Conservation (phyloP, 2,113 vertebrate genomes). For the Siphamia tubifer region DNA sequence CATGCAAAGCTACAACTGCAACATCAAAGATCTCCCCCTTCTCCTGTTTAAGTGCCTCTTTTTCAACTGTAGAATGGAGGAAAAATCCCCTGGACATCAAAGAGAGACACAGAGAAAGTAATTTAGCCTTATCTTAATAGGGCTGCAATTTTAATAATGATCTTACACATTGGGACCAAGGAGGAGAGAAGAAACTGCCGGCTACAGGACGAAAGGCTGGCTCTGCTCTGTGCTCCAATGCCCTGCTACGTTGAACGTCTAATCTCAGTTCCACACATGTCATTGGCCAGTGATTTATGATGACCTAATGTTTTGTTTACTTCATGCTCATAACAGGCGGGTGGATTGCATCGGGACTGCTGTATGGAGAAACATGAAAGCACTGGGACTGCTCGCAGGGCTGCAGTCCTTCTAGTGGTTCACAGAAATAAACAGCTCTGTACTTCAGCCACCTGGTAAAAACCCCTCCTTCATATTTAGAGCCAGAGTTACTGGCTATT, state of each 20-base stretch:
- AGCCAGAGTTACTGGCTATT: conserved; percentile 13
- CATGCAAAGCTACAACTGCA: conserved; percentile 26
- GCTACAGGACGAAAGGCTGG: conserved; percentile 41
- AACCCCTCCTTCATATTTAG: conserved; percentile 22
- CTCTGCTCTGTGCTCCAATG: conserved; percentile 25
- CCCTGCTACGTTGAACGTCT: conserved; percentile 37
- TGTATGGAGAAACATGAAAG: conserved; percentile 74
- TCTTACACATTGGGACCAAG: conserved; percentile 82
- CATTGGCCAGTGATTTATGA: conserved; percentile 75
- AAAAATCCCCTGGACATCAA: conserved; percentile 81
- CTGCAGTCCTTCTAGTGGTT: conserved; percentile 46
- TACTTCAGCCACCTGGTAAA: conserved; percentile 62
- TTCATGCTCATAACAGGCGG: conserved; percentile 71
- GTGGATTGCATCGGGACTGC: conserved; percentile 56
- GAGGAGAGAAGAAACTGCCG: conserved; percentile 58
- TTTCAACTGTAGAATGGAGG: conserved; percentile 63
- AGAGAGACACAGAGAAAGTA: conserved; percentile 80
- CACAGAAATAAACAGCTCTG: conserved; percentile 63
- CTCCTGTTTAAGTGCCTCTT: conserved; percentile 56
- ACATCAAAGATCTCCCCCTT: conserved; percentile 68
- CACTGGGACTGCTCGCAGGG: conserved; percentile 23
- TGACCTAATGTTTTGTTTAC: conserved; percentile 81
- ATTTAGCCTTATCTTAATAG: conserved; percentile 85
- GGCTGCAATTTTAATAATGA: conserved; percentile 83
- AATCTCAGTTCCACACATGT: conserved; percentile 59